A percentile compares a stretch with the other conserved stretches of the same genome.
phyloP scores from a whole-genome alignment of 2,113 vertebrate genomes.

The Semicossyphus pulcher region DNA sequence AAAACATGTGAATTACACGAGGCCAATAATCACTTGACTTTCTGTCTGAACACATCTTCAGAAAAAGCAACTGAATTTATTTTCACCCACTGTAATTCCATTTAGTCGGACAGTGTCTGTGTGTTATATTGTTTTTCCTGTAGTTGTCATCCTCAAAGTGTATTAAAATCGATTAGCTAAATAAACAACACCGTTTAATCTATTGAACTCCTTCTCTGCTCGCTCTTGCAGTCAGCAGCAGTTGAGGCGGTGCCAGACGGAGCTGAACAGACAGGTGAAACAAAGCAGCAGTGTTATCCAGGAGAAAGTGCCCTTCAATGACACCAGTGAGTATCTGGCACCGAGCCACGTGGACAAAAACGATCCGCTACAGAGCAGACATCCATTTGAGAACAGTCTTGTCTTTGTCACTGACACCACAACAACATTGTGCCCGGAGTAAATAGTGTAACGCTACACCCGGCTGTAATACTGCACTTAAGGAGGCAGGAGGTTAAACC shows the following conservation, averaged over 20 bases:
- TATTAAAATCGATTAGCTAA: no score
- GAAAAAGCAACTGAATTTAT: no score
- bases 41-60: no score
- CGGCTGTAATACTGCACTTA: slow-evolving; percentile 6
- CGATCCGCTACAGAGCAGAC: slow-evolving; percentile 1
- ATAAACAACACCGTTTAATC: background rate
- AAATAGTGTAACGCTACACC: slow-evolving; percentile 36
- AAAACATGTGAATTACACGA: no score
- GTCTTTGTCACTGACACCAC: slow-evolving; percentile 25
- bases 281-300: slow-evolving; percentile 94
- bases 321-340: slow-evolving; percentile 91
- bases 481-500: slow-evolving; percentile 6
- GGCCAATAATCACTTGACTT: no score
- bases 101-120: no score
- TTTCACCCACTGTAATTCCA: no score
- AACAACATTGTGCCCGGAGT: slow-evolving; percentile 25
- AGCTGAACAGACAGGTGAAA: slow-evolving; percentile 93
- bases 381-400: slow-evolving; percentile 5
- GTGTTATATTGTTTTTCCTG: no score
- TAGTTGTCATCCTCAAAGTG: no score
- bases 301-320: slow-evolving; percentile 99
- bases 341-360: slow-evolving; percentile 4
- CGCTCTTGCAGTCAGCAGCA: slow-evolving; percentile 91
- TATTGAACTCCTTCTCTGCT: background rate
- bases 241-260: slow-evolving; percentile 91